Percentiles rank a stretch among this genome's conserved stretches.
These are phyloP conservation scores for Drosophila affinis DNA, from an alignment of 2,888 invertebrate species.

Conservation along the genomic window DNA sequence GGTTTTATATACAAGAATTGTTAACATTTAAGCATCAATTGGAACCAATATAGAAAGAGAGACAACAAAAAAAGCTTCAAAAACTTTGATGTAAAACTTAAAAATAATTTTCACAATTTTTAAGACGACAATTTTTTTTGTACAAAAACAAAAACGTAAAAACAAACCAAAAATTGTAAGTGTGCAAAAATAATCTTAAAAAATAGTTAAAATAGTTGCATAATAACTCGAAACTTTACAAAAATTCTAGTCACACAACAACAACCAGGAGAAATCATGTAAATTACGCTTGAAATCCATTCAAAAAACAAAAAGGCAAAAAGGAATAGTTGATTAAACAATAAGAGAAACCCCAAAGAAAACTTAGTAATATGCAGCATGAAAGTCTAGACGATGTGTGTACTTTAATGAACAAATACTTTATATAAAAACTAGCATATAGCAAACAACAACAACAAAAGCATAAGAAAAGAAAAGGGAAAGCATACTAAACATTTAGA, in stretches of 20 bases:
- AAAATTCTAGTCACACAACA: constrained; percentile 27
- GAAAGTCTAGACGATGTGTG: constrained; percentile 60
- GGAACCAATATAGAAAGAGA: constrained; percentile 75
- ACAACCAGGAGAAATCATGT: constrained; percentile 13
- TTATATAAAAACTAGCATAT: constrained; percentile 68
- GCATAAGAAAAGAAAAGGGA: constrained; percentile 25
- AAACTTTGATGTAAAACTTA: constrained; percentile 45
- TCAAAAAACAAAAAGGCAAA: neutral
- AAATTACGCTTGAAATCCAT: constrained; percentile 17
- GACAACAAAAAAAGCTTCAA: constrained; percentile 57
- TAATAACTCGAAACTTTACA: constrained; percentile 37
- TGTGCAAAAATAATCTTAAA: constrained; percentile 33
- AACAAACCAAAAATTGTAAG: constrained; percentile 33
- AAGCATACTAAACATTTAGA: constrained; percentile 34
- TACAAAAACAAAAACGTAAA: constrained; percentile 47
- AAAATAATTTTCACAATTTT: constrained; percentile 74
- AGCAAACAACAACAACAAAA: constrained; percentile 50
- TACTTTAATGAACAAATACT: constrained; percentile 70
- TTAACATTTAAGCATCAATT: constrained; percentile 81
- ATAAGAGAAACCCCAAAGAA: constrained; percentile 1
- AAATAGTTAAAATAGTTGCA: constrained; percentile 11
- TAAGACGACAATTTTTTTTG: constrained; percentile 70
- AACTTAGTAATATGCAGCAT: constrained; percentile 1
- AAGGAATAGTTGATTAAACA: constrained; percentile 16
- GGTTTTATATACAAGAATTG: constrained; percentile 74